These are phyloP conservation scores for Drosophila neutralis DNA, from an alignment of 2,888 invertebrate genomes.

Conservation along the genomic window DNA sequence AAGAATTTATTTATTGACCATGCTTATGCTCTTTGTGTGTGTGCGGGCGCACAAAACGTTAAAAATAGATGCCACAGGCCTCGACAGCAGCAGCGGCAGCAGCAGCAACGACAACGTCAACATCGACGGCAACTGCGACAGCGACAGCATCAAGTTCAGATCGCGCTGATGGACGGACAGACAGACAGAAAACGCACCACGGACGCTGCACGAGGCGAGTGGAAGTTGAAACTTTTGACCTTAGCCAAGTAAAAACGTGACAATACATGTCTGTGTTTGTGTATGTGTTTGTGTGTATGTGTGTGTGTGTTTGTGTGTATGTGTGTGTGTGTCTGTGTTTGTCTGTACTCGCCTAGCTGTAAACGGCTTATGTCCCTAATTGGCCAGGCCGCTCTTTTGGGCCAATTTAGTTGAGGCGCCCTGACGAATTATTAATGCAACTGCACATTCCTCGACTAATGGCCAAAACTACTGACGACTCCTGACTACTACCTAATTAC, in stretches of 20 bases:
- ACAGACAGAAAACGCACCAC: conserved; percentile 11
- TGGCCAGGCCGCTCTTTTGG: conserved; percentile 49
- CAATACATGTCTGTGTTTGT: conserved; percentile 36
- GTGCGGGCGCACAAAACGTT: conserved; percentile 61
- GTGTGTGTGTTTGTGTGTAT: too few relatives aligned
- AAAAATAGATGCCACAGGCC: conserved; percentile 72
- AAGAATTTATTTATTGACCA: conserved; percentile 69
- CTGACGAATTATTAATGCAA: conserved; percentile 67
- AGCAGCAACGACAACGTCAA: conserved; percentile 23
- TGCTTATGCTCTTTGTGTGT: conserved; percentile 45
- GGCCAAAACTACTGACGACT: conserved; percentile 22
- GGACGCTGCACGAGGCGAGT: conserved; percentile 23
- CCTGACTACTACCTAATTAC: conserved; percentile 42
- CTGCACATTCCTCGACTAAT: conserved; percentile 48
- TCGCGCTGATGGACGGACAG: conserved; percentile 30
- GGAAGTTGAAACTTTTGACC: conserved; percentile 67
- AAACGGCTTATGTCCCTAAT: conserved; percentile 66
- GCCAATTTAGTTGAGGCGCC: conserved; percentile 36
- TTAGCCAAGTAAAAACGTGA: conserved; percentile 76
- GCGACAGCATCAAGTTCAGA: conserved; percentile 70
- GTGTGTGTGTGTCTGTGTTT: conserved; percentile 1
- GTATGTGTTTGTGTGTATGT: not conserved
- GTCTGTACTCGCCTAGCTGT: conserved; percentile 17
- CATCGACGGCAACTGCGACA: conserved; percentile 14
- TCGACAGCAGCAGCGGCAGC: conserved; percentile 41